Evolutionary conservation across 2,888 invertebrate species (phyloP), one percentile per base, ranked within the genome.

Genomic region (Eutolmus rufibarbis): DNA sequence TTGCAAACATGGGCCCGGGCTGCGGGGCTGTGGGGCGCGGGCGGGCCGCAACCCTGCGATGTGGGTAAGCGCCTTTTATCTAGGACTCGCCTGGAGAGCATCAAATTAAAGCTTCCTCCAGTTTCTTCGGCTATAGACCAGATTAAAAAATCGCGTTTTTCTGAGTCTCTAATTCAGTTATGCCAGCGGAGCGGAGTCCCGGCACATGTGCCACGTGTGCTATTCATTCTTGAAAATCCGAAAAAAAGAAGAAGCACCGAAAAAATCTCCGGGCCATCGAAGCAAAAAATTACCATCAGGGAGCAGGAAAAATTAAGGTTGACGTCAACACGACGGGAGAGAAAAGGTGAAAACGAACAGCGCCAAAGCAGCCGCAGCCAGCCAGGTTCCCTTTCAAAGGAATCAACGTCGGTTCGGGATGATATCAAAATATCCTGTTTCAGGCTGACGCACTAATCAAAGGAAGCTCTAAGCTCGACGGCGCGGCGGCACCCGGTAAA

Each of bases 281-380:
- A 85, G 43, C 85, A 85, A 43, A 85, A 85, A 85, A 85, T 85
- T 74, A 74, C 85, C 31, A 85, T n/a, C 85, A 43, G 74, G 74
- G 46, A 43, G 34, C 14, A 82, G 28, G 37, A 14, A 85, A 85
- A 85, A 84, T 74, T 37, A 84, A 85, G 31, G 51, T 85, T 46
- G 85, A 74, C 74, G 43, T 74, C 74, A 85, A 43, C 23, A 85
- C 23, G 46, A 46, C 34, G 8, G 9, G n/a, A 82, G 31, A 37
- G 37, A 57, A 82, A 82, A 76, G 66, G 82, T 57, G 46, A 66
- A 57, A 82, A 82, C 82, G 82, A 82, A 66, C 23, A 66, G 40
- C 40, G n/a, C 40, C 82, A 31, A 43, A 81, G 81, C 66, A 66
- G 66, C 66, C 66, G 66, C 66, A 66, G 23, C 57, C 57, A 19